Conservation (phyloP, 2,797 vertebrate genomes). For the Xenops minutus region DNA sequence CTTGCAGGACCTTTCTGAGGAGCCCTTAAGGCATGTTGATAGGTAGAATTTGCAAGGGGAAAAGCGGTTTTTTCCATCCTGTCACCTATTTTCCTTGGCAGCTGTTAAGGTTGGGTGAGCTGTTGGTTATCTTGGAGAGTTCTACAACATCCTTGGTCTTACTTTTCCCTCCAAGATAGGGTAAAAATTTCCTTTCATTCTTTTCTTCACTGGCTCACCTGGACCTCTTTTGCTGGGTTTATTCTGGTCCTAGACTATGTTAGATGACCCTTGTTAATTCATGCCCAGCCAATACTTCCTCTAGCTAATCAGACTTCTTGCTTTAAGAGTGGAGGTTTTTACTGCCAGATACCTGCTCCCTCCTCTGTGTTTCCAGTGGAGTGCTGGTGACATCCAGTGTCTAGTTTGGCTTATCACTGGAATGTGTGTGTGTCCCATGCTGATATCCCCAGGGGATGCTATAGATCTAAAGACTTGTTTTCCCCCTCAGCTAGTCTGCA, state of each 20-base stretch:
- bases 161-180: neutral
- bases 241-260: neutral
- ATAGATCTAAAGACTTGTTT: slow-evolving; percentile 20
- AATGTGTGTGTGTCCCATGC: neutral
- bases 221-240: neutral
- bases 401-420: slow-evolving; percentile 26
- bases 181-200: neutral
- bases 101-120: neutral
- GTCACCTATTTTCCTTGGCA: neutral
- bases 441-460: slow-evolving; percentile 20
- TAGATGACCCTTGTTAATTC: neutral
- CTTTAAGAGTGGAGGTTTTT: slow-evolving; percentile 51
- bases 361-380: slow-evolving; percentile 33
- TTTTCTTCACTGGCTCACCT: neutral
- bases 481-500: slow-evolving; percentile 35
- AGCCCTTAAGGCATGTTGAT: neutral
- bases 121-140: neutral
- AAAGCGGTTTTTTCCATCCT: neutral
- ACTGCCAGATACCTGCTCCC: slow-evolving; percentile 41
- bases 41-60: neutral
- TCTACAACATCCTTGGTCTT: neutral
- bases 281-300: neutral
- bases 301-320: neutral
- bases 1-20: neutral
- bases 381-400: slow-evolving; percentile 56